Base-by-base conservation (phyloP, 2,888 invertebrate genomes). In the Linnaemya vulpina region DNA sequence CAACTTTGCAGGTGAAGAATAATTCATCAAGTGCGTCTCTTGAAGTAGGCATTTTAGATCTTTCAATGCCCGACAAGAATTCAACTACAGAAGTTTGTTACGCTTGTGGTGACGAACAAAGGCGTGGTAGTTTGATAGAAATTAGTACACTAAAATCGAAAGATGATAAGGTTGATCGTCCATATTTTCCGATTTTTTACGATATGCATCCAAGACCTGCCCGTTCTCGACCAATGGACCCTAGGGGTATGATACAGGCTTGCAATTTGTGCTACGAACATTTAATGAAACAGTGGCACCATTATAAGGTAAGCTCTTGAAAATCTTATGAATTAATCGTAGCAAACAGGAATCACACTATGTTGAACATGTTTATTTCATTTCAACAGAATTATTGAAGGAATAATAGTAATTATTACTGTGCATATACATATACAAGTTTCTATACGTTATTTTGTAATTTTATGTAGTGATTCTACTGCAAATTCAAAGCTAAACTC, bases 21-120 rank as follows among this genome's bases (percentile, higher is more conserved):
- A 88, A 86, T 75, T 85, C 87, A 1, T 83, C 88, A 92, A 93
- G 85, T 90, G 86, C 89, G 80, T 84, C 94, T 58, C 94, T 95
- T n/a, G 96, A 96, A 89, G 95, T 96, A 51, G 97, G 97, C 91
- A 97, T 97, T 89, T 93, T 97, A 84, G 97, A 97, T 93, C 94
- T 97, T 83, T 97, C 97, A 86, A 97, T 97, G 97, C 97, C 97
- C 13, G 97, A 97, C 93, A 97, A 97, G 93, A 97, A 97, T 93
- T 96, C 97, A 15, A 95, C 96, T 88, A 97, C 97, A 25, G 97
- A 97, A 93, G 97, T 97, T 73, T 97, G 97, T 92, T 97, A 97
- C 93, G 96, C 97, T 17, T 97, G 97, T 93, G 97, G 97, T 22
- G 97, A 97, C 91, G 97, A 97, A 92, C 96, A 96, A 92, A 95